These are phyloP conservation scores for Austrofundulus limnaeus DNA, from an alignment of 2,113 vertebrate species.

Conservation along the genomic window DNA sequence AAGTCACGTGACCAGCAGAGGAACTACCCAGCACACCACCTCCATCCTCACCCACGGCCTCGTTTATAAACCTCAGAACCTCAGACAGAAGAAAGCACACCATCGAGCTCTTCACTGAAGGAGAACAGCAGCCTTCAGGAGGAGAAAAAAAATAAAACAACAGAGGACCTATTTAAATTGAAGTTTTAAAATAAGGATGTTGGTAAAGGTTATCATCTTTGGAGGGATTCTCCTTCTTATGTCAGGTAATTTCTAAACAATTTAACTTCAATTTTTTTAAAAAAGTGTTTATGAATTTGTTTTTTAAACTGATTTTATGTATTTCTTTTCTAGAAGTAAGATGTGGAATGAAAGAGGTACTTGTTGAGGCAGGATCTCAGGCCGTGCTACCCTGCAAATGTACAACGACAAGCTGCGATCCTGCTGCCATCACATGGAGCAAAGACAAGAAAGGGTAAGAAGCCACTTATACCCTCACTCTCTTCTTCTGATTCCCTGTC, in stretches of 20 bases:
- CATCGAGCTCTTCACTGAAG: not conserved
- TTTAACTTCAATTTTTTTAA: not conserved
- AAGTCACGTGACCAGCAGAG: slow-evolving; percentile 69
- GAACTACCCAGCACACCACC: slow-evolving; percentile 49
- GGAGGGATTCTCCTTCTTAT: slow-evolving; percentile 20
- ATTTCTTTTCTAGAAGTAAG: slow-evolving; percentile 41
- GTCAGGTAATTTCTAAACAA: slow-evolving; percentile 46
- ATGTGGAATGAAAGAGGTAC: slow-evolving; percentile 47
- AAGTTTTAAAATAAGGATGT: slow-evolving; percentile 5
- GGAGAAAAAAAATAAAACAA: too few species aligned
- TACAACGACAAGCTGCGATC: rapidly evolving
- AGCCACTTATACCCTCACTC: not conserved
- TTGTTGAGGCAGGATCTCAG: slow-evolving; percentile 61
- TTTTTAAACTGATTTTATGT: not conserved
- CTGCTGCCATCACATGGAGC: slow-evolving; percentile 55
- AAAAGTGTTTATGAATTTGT: not conserved
- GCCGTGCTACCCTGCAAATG: slow-evolving; percentile 69
- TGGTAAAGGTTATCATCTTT: slow-evolving; percentile 33
- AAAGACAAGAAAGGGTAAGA: slow-evolving; percentile 55
- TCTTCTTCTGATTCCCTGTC: not conserved
- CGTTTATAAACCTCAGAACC: slow-evolving; percentile 52
- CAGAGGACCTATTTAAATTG: not conserved
- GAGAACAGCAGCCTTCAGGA: not conserved
- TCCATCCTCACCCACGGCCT: slow-evolving; percentile 29
- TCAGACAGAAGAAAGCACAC: slow-evolving; percentile 6